Evolutionary conservation across 2,797 vertebrate species (phyloP).

Genomic region (Neopelma chrysocephalum): DNA sequence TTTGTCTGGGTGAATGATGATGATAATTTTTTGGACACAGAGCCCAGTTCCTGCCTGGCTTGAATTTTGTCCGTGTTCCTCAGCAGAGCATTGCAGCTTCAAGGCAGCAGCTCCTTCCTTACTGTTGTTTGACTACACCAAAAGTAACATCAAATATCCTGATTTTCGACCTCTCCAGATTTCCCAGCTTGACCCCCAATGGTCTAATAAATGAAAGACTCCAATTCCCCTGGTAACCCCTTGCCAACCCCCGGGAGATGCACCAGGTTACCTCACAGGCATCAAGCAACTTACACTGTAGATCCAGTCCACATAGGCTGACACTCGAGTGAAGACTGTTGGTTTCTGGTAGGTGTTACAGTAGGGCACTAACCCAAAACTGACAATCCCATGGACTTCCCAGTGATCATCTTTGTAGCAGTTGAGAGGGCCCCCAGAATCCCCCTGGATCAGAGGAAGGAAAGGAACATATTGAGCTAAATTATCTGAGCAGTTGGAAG

Average conservation of each 20-base stretch:
- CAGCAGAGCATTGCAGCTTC: neutral
- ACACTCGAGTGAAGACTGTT: constrained; percentile 27
- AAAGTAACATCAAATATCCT: neutral
- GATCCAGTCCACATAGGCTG: constrained; percentile 23
- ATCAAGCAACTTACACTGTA: neutral
- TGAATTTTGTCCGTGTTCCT: neutral
- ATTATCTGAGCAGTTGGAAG: neutral
- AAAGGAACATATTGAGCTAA: neutral
- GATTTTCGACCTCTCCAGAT: neutral
- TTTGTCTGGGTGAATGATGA: neutral
- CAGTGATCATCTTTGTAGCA: neutral
- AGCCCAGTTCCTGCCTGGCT: neutral
- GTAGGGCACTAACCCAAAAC: neutral
- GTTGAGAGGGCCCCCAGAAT: constrained; percentile 20
- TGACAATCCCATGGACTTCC: neutral
- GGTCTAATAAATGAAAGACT: neutral
- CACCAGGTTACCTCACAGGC: neutral
- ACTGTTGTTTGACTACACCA: neutral
- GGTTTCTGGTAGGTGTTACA: constrained; percentile 17
- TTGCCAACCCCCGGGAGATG: neutral
- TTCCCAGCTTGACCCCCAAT: neutral
- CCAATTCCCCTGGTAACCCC: neutral
- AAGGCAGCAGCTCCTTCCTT: neutral
- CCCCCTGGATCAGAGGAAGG: neutral
- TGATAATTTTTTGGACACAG: neutral